phyloP scores from a whole-genome alignment of 2,113 vertebrate species.

The Hemichromis elongatus region DNA sequence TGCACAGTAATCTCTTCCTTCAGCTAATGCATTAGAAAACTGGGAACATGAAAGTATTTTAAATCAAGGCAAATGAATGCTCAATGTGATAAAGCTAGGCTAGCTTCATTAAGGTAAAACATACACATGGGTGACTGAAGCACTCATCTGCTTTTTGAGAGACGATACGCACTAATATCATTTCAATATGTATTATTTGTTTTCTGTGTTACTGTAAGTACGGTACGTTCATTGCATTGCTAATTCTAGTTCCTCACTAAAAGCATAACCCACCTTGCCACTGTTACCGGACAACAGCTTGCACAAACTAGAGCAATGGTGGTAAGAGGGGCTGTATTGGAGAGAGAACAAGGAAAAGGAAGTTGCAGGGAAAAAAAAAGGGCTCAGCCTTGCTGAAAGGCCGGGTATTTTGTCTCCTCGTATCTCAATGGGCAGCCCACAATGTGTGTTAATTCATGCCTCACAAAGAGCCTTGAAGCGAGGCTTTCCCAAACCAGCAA shows the following conservation, averaged over 20 bases:
- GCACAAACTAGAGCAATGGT: background rate
- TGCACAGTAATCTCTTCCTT: conserved; percentile 5
- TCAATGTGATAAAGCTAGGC: background rate
- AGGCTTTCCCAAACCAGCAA: conserved; percentile 49
- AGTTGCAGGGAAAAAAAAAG: background rate
- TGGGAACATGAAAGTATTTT: background rate
- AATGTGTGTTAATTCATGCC: conserved; percentile 58
- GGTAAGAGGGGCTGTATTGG: background rate
- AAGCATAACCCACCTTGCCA: background rate
- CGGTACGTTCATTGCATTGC: background rate
- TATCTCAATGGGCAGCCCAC: conserved; percentile 44
- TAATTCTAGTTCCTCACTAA: background rate
- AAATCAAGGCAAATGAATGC: background rate
- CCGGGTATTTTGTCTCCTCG: conserved; percentile 19
- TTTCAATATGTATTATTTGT: background rate
- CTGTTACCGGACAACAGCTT: conserved; percentile 17
- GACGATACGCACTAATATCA: background rate
- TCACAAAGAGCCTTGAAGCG: conserved; percentile 46
- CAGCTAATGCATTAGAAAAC: background rate
- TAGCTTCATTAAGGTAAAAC: background rate
- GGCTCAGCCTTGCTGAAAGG: conserved; percentile 27
- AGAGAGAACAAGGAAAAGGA: conserved; percentile 21
- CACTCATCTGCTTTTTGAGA: background rate
- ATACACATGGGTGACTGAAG: background rate
- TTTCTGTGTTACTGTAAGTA: background rate